Conservation (phyloP, 2,113 vertebrate genomes). For the Anarhynchus alexandrinus region DNA sequence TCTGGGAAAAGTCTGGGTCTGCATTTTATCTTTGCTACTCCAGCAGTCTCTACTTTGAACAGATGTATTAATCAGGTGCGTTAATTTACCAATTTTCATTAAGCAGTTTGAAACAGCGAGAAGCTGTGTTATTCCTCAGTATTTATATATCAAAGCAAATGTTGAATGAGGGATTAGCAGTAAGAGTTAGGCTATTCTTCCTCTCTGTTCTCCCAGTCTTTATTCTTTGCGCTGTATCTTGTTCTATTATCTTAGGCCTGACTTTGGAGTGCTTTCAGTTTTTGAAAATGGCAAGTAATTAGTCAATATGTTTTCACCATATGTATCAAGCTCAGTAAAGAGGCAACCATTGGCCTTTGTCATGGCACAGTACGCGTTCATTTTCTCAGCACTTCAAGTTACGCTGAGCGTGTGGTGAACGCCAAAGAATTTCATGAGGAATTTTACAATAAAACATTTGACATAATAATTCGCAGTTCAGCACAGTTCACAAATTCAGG, state of each 20-base stretch:
- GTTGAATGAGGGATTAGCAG: not conserved
- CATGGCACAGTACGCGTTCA: constrained; percentile 38
- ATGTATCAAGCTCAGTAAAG: constrained; percentile 38
- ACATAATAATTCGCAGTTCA: constrained; percentile 13
- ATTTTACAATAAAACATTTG: not conserved
- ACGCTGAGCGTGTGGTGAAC: constrained; percentile 24
- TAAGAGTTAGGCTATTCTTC: not conserved
- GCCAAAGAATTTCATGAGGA: constrained; percentile 43
- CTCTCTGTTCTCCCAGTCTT: constrained; percentile 3
- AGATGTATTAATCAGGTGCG: not conserved
- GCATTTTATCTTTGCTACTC: not conserved
- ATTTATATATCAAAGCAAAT: not conserved
- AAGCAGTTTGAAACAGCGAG: not conserved
- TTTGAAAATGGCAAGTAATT: constrained; percentile 66
- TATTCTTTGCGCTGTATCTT: not conserved
- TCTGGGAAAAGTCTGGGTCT: not conserved
- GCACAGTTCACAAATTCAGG: not conserved
- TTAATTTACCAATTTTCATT: not conserved
- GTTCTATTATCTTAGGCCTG: constrained; percentile 52
- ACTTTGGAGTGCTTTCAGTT: constrained; percentile 69
- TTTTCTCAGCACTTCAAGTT: constrained; percentile 46
- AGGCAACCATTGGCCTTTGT: constrained; percentile 54
- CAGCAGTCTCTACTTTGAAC: not conserved
- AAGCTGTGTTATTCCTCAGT: not conserved
- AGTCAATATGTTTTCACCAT: constrained; percentile 64